Base-by-base conservation (phyloP, 2,113 vertebrate species). In the Microtus ochrogaster region DNA sequence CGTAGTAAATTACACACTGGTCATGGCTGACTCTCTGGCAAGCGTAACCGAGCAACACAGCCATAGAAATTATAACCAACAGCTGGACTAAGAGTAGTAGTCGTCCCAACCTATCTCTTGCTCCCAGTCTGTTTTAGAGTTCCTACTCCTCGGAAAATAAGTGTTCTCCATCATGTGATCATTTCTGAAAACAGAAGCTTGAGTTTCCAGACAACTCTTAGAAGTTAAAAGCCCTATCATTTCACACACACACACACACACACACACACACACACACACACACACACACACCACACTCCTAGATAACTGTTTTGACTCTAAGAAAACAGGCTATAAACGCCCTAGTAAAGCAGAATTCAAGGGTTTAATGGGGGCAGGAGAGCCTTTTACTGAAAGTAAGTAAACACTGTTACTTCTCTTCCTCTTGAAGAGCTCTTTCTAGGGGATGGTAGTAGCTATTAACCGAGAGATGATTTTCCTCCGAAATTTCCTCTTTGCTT, bases 401-500 rank as follows among this genome's bases (percentile, higher is more conserved):
- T 33, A 93, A 73, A 47, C 66, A 49, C 7, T 61, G 39, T 33
- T 85, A 79, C n/a, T 0, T 16, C 3, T 68, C 47, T 85, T 92
- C 76, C 39, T 76, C 66, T 77, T 24, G 82, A 55, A 88, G 44
- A 8, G 2, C 17, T 74, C 16, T 86, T 78, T 82, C 76, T 28
- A 77, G 84, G 90, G 66, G 24, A 92, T 76, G 7, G n/a, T 55
- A 61, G 12, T 41, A 78, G 14, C 22, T 49, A 74, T 41, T 96
- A 85, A 63, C 21, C 8, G 68, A 85, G 87, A 85, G 58, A 68
- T n/a, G 17, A 70, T 63, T 94, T 94, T 94, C 19, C 39, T 85
- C 16, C 36, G 19, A 95, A 88, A 92, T 93, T 94, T 92, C 11
- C 21, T 13, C 65, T 94, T 97, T 95, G 36, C 30, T 92, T 91